Conservation (phyloP, 2,888 invertebrate genomes). For the Clistopyga incitator region DNA sequence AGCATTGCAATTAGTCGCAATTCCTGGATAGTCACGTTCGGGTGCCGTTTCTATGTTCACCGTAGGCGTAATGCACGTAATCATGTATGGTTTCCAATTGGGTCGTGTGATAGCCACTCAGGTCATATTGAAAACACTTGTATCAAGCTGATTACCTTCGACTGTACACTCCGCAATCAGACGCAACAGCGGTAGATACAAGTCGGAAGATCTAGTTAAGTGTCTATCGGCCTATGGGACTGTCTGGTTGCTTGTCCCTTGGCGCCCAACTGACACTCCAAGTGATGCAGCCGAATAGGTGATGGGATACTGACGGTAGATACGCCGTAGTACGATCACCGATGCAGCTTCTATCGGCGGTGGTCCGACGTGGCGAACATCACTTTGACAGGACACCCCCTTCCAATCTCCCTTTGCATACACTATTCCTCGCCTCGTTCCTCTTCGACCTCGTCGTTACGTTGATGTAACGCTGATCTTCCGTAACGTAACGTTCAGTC, state of each 20-base stretch:
- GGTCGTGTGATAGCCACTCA: background rate
- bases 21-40: background rate
- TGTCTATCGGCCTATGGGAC: slow-evolving; percentile 65
- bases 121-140: slow-evolving; percentile 16
- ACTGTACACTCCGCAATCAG: slow-evolving; percentile 21
- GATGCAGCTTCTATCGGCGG: slow-evolving; percentile 42
- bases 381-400: slow-evolving; percentile 56
- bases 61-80: background rate
- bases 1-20: background rate
- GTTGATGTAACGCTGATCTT: slow-evolving; percentile 63
- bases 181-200: slow-evolving; percentile 36
- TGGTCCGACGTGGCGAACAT: slow-evolving; percentile 51
- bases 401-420: slow-evolving; percentile 37
- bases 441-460: slow-evolving; percentile 33
- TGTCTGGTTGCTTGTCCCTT: slow-evolving; percentile 64
- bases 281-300: slow-evolving; percentile 46
- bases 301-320: slow-evolving; percentile 49
- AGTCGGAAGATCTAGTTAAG: slow-evolving; percentile 31
- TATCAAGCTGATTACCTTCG: slow-evolving; percentile 18
- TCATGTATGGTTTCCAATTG: slow-evolving; percentile 2
- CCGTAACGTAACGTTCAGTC: slow-evolving; percentile 52
- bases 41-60: background rate
- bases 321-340: slow-evolving; percentile 22
- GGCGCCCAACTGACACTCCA: slow-evolving; percentile 27
- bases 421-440: slow-evolving; percentile 27